Evolutionary conservation across 1,140 invertebrate species (phyloP).

Genomic region (Berghia stephanieae): DNA sequence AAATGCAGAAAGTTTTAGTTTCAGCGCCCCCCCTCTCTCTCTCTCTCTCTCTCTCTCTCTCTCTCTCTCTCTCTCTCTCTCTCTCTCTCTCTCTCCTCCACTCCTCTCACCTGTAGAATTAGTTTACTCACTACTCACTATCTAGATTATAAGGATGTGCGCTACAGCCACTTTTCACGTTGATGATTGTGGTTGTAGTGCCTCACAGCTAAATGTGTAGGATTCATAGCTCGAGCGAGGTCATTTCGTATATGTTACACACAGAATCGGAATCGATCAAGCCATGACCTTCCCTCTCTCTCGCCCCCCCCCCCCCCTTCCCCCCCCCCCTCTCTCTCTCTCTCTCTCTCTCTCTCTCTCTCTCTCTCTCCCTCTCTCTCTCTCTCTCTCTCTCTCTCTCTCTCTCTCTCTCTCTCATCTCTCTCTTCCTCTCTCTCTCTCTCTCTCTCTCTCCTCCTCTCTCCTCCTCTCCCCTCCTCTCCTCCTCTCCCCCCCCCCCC

Average conservation of each 20-base stretch:
- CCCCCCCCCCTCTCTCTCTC: background rate
- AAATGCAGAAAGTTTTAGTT: background rate
- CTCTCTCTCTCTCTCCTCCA: conserved; percentile 1
- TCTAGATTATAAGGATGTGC: too few relatives aligned
- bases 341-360: background rate
- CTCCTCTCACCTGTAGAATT: too few relatives aligned
- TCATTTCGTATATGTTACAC: too few relatives aligned
- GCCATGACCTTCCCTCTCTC: background rate
- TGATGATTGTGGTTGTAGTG: too few relatives aligned
- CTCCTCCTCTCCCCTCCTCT: background rate
- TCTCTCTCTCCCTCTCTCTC: conserved; percentile 6
- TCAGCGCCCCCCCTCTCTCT: background rate
- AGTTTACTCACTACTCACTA: background rate
- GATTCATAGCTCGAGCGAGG: too few relatives aligned
- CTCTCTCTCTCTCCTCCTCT: background rate
- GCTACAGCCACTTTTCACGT: too few relatives aligned
- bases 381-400: background rate
- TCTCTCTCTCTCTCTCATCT: background rate
- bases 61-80: background rate
- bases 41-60: background rate
- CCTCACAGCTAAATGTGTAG: too few relatives aligned
- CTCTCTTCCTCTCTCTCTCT: background rate
- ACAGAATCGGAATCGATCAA: too few relatives aligned
- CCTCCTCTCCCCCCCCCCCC: background rate
- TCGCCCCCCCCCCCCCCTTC: background rate